phyloP scores from a whole-genome alignment of 2,113 vertebrate species.

The Ailurus styani region DNA sequence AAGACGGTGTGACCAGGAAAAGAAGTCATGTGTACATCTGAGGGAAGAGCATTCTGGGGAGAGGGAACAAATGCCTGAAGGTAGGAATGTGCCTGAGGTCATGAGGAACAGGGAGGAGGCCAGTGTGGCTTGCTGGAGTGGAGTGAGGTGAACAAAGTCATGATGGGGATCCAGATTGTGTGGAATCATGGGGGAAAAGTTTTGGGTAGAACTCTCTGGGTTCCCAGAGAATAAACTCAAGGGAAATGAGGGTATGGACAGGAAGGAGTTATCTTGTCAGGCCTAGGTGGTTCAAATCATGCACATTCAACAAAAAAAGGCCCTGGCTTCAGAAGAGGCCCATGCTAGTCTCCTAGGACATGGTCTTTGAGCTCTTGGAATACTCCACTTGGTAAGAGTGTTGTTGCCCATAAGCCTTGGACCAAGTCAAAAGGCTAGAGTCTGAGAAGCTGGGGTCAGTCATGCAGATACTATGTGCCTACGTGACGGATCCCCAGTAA shows the following conservation, averaged over 20 bases:
- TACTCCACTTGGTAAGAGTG: background rate
- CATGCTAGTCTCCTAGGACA: background rate
- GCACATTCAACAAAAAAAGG: background rate
- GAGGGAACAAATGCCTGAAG: background rate
- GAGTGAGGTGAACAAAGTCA: background rate
- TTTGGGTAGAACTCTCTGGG: background rate
- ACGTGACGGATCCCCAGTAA: background rate
- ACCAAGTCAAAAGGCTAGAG: background rate
- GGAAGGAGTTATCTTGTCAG: background rate
- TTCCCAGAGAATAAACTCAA: background rate
- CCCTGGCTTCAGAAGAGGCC: background rate
- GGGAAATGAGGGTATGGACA: background rate
- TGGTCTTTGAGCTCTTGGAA: background rate
- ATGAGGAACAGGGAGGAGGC: background rate
- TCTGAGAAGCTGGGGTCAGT: background rate
- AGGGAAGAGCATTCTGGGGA: background rate
- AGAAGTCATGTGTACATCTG: background rate
- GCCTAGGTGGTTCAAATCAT: background rate
- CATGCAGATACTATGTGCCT: background rate
- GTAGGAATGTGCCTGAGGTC: background rate
- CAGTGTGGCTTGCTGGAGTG: background rate
- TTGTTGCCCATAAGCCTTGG: background rate
- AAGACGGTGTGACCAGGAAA: background rate
- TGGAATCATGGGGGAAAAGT: background rate
- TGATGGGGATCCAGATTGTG: rapidly evolving